A percentile compares a stretch with the other conserved stretches of the same genome.
These are phyloP conservation scores for Globodera ellingtonae DNA, from an alignment of 1,140 invertebrate species.

Conservation along the genomic window DNA sequence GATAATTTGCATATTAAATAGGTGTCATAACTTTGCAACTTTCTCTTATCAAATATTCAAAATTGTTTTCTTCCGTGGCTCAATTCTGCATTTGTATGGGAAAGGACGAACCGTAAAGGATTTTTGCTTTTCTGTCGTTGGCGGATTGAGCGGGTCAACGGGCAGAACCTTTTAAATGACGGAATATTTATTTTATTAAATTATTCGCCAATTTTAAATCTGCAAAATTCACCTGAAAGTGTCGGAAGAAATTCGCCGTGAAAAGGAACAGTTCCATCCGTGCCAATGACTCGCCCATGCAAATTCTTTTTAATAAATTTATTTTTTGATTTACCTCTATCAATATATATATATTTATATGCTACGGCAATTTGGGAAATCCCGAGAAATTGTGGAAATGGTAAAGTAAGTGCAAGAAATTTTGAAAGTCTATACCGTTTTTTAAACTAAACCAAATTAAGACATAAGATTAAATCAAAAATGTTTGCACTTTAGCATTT, in stretches of 20 bases:
- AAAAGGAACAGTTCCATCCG: constrained; percentile 41
- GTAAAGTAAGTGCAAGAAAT: too few relatives aligned
- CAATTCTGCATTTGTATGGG: constrained; percentile 22
- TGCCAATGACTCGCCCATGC: constrained; percentile 39
- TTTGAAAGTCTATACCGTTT: too few relatives aligned
- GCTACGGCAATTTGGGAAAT: neutral
- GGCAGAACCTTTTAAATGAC: constrained; percentile 19
- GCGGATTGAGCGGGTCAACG: constrained; percentile 33
- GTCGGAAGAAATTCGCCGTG: constrained; percentile 36
- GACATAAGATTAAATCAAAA: too few relatives aligned
- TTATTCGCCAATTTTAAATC: neutral
- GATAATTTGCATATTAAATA: too few relatives aligned
- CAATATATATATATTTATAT: neutral
- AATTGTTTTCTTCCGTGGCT: constrained; percentile 7
- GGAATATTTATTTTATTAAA: neutral
- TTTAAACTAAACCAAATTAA: too few relatives aligned
- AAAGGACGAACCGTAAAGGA: constrained; percentile 24
- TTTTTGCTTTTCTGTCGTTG: constrained; percentile 17
- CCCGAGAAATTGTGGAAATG: too few relatives aligned
- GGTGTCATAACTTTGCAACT: too few relatives aligned
- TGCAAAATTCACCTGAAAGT: constrained; percentile 16
- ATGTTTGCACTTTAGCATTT: too few relatives aligned
- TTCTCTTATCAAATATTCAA: too few relatives aligned
- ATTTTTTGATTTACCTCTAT: neutral
- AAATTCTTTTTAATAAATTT: constrained; percentile 3